Conservation (phyloP, 2,113 vertebrate genomes). For the Balaeniceps rex region DNA sequence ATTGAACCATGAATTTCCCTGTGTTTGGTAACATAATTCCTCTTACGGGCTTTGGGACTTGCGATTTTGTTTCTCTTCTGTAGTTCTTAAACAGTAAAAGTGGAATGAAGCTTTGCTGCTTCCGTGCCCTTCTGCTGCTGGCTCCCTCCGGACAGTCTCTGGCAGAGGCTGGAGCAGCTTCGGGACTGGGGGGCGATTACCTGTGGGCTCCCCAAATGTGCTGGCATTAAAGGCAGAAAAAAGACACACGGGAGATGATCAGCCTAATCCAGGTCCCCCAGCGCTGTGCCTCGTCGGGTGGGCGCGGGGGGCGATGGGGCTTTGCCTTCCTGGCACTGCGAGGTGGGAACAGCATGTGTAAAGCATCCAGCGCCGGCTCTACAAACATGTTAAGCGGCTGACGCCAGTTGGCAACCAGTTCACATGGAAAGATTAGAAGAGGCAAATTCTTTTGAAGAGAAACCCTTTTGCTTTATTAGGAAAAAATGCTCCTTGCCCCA, state of each 20-base stretch:
- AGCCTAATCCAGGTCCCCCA: neutral
- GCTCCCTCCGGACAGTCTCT: neutral
- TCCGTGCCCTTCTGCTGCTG: neutral
- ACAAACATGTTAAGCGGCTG: neutral
- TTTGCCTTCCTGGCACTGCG: neutral
- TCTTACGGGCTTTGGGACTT: neutral
- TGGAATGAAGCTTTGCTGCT: neutral
- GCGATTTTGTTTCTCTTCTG: neutral
- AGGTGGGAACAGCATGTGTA: neutral
- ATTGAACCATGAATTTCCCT: neutral
- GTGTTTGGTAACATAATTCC: neutral
- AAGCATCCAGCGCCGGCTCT: neutral
- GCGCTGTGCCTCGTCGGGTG: fast-evolving
- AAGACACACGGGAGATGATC: fast-evolving
- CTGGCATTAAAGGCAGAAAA: neutral
- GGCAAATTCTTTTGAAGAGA: neutral
- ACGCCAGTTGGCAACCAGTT: neutral
- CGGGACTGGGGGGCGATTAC: neutral
- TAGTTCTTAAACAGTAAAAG: neutral
- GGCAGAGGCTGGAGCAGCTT: neutral
- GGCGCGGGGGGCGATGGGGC: neutral
- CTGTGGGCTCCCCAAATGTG: neutral
- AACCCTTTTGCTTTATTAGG: conserved; percentile 13
- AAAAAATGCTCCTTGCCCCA: neutral
- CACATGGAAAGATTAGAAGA: neutral